Evolutionary conservation across 2,888 invertebrate species (phyloP).

Genomic region (Pimpla rufipes): DNA sequence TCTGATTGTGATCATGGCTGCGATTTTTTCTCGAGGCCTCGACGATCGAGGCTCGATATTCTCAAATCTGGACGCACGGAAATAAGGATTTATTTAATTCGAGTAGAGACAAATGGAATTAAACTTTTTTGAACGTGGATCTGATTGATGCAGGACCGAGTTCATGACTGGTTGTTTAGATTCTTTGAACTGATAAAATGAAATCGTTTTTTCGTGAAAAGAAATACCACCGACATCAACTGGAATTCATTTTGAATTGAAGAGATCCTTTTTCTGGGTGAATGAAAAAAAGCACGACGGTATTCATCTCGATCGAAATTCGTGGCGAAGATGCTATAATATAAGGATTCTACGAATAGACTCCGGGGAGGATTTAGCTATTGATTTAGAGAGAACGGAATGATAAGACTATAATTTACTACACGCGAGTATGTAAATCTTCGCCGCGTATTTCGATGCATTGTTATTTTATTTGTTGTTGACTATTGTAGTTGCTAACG

Average conservation of each 20-base stretch:
- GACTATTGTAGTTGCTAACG: slow-evolving; percentile 80
- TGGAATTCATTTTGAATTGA: slow-evolving; percentile 16
- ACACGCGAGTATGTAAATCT: slow-evolving; percentile 59
- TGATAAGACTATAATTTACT: slow-evolving; percentile 53
- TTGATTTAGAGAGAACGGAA: slow-evolving; percentile 48
- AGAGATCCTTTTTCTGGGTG: slow-evolving; percentile 8
- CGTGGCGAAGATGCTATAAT: slow-evolving; percentile 58
- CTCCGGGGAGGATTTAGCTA: slow-evolving; percentile 28
- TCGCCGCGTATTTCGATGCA: slow-evolving; percentile 75
- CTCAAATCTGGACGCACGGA: slow-evolving; percentile 27
- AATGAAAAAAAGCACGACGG: slow-evolving; percentile 45
- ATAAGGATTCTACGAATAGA: not conserved
- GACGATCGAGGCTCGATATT: slow-evolving; percentile 24
- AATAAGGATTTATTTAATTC: slow-evolving; percentile 15
- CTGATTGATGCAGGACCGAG: not conserved
- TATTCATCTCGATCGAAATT: slow-evolving; percentile 70
- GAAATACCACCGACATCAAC: not conserved
- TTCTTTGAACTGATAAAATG: not conserved
- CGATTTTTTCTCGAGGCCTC: slow-evolving; percentile 40
- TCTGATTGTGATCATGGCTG: slow-evolving; percentile 43
- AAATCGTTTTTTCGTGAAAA: not conserved
- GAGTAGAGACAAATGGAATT: not conserved
- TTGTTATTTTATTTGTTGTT: slow-evolving; percentile 83
- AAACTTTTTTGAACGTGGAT: not conserved
- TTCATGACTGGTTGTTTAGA: not conserved